A percentile compares a stretch with the other conserved stretches of the same genome.
Evolutionary conservation across 2,888 invertebrate species (phyloP).

Genomic region (Pseudoips prasinana): DNA sequence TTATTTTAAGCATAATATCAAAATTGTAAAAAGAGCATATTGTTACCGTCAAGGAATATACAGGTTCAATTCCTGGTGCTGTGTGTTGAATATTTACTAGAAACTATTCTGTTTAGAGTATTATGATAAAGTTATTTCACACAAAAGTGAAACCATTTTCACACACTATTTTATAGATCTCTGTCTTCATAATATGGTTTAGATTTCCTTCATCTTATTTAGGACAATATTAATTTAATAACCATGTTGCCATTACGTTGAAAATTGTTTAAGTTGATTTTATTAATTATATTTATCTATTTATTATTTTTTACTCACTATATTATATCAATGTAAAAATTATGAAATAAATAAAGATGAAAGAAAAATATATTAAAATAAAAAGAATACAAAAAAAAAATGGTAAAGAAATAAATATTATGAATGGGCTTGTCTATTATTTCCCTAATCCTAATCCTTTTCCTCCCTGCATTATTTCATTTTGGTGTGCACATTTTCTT

Average conservation of each 20-base stretch:
- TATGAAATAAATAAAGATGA: not conserved
- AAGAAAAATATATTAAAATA: conserved; percentile 19
- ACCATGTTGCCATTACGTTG: conserved; percentile 68
- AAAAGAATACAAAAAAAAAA: conserved; percentile 12
- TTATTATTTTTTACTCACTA: too few species aligned
- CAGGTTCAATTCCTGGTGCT: not conserved
- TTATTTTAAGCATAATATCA: too few species aligned
- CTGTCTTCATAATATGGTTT: conserved; percentile 43
- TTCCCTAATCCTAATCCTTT: conserved; percentile 44
- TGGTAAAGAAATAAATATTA: conserved; percentile 40
- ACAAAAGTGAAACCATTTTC: conserved; percentile 12
- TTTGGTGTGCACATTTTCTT: conserved; percentile 1
- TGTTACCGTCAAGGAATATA: not conserved
- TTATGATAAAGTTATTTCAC: not conserved
- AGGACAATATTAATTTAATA: conserved; percentile 36
- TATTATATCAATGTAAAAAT: not conserved
- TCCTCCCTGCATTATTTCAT: conserved; percentile 20
- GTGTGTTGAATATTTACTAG: too few species aligned
- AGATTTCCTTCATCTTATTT: conserved; percentile 40
- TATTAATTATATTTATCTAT: conserved; percentile 20
- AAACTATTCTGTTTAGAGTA: conserved; percentile 2
- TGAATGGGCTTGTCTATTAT: conserved; percentile 47
- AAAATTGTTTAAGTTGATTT: conserved; percentile 7
- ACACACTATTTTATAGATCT: conserved; percentile 23
- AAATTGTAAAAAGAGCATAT: too few species aligned